A percentile compares a stretch with the other conserved stretches of the same genome.
Conservation (phyloP, 1,140 invertebrate species). For the Notospermus geniculatus region DNA sequence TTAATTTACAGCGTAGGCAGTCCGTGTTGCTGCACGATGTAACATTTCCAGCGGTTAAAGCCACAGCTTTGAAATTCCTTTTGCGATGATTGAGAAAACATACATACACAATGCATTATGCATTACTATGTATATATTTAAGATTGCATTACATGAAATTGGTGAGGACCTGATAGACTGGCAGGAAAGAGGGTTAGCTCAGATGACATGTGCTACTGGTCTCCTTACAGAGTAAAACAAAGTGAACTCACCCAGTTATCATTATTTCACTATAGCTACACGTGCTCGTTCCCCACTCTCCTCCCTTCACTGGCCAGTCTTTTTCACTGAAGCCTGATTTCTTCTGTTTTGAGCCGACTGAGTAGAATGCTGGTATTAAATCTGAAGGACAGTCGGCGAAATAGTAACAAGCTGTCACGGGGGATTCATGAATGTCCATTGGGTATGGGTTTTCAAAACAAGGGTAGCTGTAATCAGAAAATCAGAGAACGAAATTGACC, state of each 20-base stretch:
- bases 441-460: conserved; percentile 99
- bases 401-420: conserved; percentile 93
- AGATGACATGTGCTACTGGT: no score
- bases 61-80: no score
- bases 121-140: no score
- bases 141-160: no score
- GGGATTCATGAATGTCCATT: conserved; percentile 98
- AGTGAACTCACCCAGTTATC: conserved; percentile 74
- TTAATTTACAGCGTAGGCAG: no score
- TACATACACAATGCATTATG: neutral
- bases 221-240: no score
- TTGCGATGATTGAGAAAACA: no score
- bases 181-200: no score
- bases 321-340: conserved; percentile 86
- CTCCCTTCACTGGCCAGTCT: conserved; percentile 88
- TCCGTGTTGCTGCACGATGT: no score
- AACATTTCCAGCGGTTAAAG: no score
- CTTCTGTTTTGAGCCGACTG: conserved; percentile 73
- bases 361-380: conserved; percentile 90
- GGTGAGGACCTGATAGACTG: no score
- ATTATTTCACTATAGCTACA: conserved; percentile 97
- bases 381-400: conserved; percentile 96
- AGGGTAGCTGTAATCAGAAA: conserved; percentile 70
- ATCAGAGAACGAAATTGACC: conserved; percentile 9
- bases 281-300: conserved; percentile 87